Evolutionary conservation across 2,113 vertebrate species (phyloP).

Genomic region (Phainopepla nitens): DNA sequence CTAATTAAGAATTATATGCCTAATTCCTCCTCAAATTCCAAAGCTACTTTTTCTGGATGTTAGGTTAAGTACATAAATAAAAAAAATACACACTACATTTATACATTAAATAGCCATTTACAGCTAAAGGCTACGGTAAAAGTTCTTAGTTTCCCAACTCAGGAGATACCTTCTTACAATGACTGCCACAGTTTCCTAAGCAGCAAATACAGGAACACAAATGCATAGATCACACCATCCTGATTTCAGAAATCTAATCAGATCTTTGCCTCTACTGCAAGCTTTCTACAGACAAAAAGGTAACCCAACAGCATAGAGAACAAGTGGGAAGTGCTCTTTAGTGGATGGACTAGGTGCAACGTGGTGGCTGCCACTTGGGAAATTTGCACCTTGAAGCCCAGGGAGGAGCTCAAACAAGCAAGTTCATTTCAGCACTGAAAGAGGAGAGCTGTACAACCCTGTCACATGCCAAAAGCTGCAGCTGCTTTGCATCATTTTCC

Average conservation of each 20-base stretch:
- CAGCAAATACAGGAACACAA: neutral
- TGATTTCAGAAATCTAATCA: neutral
- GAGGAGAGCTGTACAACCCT: neutral
- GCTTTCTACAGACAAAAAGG: neutral
- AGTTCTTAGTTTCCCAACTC: neutral
- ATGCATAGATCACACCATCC: neutral
- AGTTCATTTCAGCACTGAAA: neutral
- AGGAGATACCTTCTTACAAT: neutral
- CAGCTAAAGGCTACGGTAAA: neutral
- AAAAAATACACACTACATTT: neutral
- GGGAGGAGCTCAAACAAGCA: neutral
- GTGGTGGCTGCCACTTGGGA: neutral
- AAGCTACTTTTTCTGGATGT: neutral
- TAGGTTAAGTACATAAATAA: neutral
- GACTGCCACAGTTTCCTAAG: neutral
- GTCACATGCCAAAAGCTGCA: constrained; percentile 23
- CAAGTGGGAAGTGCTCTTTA: neutral
- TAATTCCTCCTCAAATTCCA: neutral
- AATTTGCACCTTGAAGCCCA: neutral
- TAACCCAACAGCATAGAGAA: neutral
- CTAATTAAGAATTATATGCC: neutral
- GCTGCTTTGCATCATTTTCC: constrained; percentile 41
- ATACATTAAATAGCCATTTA: neutral
- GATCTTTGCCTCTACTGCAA: neutral
- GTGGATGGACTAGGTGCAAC: rapidly evolving